These are phyloP conservation scores for Coleophora deauratella DNA, from an alignment of 2,888 invertebrate genomes.

Conservation along the genomic window DNA sequence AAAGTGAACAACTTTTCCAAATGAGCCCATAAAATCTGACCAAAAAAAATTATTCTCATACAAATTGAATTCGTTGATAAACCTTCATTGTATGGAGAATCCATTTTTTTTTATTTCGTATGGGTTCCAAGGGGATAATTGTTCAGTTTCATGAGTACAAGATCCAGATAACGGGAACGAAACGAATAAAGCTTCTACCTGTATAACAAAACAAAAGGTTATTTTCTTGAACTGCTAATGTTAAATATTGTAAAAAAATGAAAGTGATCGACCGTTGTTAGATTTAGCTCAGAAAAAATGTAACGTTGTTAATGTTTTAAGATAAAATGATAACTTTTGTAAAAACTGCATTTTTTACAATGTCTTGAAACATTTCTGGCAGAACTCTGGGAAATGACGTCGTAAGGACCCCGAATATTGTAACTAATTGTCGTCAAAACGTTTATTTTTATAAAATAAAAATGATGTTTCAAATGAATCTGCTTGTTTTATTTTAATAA, in stretches of 20 bases:
- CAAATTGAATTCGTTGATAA: no score
- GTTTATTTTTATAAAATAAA: conserved; percentile 76
- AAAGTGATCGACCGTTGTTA: conserved; percentile 70
- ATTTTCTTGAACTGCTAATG: conserved; percentile 62
- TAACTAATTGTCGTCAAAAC: conserved; percentile 75
- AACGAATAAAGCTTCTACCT: no score
- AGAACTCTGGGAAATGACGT: conserved; percentile 55
- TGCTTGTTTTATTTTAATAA: conserved; percentile 11
- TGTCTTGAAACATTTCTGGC: conserved; percentile 80
- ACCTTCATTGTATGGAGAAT: no score
- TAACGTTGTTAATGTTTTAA: conserved; percentile 78
- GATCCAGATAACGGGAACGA: no score
- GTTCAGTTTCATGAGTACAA: no score
- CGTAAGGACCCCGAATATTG: conserved; percentile 72
- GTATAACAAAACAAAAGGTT: conserved; percentile 40
- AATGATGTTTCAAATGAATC: conserved; percentile 61
- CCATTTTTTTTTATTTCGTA: no score
- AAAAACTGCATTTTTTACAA: conserved; percentile 79
- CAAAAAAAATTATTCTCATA: no score
- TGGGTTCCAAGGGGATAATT: no score
- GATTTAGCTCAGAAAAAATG: conserved; percentile 70
- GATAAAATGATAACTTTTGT: conserved; percentile 78
- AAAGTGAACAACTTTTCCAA: no score
- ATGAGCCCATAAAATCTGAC: no score
- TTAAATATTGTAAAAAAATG: conserved; percentile 45